These are phyloP conservation scores for Nomada ferruginata DNA, from an alignment of 2,888 invertebrate species.

Conservation along the genomic window DNA sequence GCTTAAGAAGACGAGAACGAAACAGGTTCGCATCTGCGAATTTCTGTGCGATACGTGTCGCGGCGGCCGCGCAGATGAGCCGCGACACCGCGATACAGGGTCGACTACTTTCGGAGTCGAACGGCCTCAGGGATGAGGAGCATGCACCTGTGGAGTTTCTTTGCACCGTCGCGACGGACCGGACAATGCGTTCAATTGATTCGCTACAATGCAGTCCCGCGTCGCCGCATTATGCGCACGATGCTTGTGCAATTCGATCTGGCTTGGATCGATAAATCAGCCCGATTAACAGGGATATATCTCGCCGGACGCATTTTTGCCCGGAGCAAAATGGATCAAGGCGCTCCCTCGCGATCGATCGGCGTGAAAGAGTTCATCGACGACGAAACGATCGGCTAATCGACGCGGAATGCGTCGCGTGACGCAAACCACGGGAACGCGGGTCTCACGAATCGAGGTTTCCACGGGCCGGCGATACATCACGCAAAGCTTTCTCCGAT, in stretches of 20 bases:
- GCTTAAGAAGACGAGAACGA: neutral
- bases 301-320: conserved; percentile 15
- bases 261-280: conserved; percentile 50
- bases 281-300: conserved; percentile 32
- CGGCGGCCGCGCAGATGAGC: conserved; percentile 71
- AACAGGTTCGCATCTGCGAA: conserved; percentile 23
- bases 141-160: conserved; percentile 2
- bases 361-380: neutral
- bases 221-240: conserved; percentile 27
- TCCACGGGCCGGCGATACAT: conserved; percentile 4
- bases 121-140: too few relatives aligned
- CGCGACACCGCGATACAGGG: conserved; percentile 45
- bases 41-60: conserved; percentile 45
- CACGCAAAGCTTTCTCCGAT: conserved; percentile 34
- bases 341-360: conserved; percentile 19
- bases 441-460: conserved; percentile 3
- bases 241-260: conserved; percentile 30
- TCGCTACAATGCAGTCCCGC: conserved; percentile 18
- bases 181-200: conserved; percentile 41
- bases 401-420: neutral
- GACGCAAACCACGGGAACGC: neutral
- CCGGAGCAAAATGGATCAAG: conserved; percentile 54
- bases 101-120: conserved; percentile 63
- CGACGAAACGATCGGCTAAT: neutral
- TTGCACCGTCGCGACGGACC: neutral